Conservation (phyloP, 92 coral and sea anemone species). For the Epizoanthus stellaris region DNA sequence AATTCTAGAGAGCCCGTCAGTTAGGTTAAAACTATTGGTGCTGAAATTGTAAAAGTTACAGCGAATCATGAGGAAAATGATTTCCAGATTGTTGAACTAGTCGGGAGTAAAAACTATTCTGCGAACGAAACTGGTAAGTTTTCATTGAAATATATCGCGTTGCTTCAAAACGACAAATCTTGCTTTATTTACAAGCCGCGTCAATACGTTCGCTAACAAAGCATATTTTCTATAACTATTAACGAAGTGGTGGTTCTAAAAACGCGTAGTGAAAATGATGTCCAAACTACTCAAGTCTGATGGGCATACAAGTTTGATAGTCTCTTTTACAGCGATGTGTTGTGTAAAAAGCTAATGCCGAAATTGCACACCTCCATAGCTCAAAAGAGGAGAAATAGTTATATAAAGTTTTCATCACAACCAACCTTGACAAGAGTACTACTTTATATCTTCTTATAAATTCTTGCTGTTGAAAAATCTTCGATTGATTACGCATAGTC, state of each 20-base stretch:
- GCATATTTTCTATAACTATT: not conserved
- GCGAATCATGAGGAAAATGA: too few species aligned
- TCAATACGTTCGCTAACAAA: not conserved
- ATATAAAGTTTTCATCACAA: not conserved
- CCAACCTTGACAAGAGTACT: not conserved
- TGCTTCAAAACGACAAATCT: not conserved
- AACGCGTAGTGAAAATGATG: not conserved
- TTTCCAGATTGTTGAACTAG: too few species aligned
- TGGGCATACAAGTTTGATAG: not conserved
- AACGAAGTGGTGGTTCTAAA: not conserved
- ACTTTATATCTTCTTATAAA: too few species aligned
- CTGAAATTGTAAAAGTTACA: too few species aligned
- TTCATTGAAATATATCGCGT: not conserved
- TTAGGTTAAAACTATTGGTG: not conserved
- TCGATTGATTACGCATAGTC: too few species aligned
- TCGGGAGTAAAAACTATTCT: too few species aligned
- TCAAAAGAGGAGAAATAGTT: not conserved
- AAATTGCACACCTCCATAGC: not conserved
- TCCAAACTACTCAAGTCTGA: not conserved
- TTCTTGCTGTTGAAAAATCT: too few species aligned
- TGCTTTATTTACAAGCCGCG: not conserved
- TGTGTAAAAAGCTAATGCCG: not conserved
- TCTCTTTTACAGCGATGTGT: not conserved
- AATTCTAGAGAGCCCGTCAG: not conserved
- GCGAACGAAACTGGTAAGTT: not conserved